Base-by-base conservation (phyloP, 1,140 invertebrate genomes). In the Neuroterus valhalla region DNA sequence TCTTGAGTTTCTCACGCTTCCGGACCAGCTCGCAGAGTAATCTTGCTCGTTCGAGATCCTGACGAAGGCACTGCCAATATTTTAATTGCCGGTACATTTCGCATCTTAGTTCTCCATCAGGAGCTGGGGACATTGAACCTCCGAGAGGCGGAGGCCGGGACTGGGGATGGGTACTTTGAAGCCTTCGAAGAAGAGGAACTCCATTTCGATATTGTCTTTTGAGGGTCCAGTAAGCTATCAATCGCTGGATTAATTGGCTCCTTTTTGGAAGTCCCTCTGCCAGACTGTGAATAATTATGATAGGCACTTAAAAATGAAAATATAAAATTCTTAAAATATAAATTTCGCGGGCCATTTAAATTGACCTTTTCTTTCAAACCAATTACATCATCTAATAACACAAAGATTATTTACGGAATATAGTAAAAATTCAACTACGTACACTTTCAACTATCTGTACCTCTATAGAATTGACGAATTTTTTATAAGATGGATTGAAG, bases 141-240 rank as follows among this genome's bases (percentile, higher is more conserved):
- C 87, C 85, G 15, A 87, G 82, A 1, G 87, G 73, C 0, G 85
- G 88, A 2, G 91, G 86, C 66, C 90, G 87, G 0, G 91, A 90
- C 15, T 91, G 89, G 45, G 92, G 92, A 21, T 93, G 92, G 19
- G 94, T 91, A 81, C 94, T 95, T 87, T 98, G 96, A 43, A 98
- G 86, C 21, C 98, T 91, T 72, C 98, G 88, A 26, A 99, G 87
- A 38, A 99, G 90, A 0, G 98, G 98, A 11, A 99, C 98, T 1
- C 98, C 98, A 90, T 99, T 99, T 66, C 98, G 89, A 72, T 96
- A 96, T 85, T 98, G 97, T n/a, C 98, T 87, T 87, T 99, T 99
- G 2, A 99, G 89, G 3, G 96, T 98, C 98, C 98, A 99, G 85
- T 96, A 97, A 0, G 96, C 95, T 62, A 97, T 95, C 3, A 99